A percentile compares a stretch with the other conserved stretches of the same genome.
phyloP scores from a whole-genome alignment of 2,113 vertebrate genomes.

The Atractosteus spatula region DNA sequence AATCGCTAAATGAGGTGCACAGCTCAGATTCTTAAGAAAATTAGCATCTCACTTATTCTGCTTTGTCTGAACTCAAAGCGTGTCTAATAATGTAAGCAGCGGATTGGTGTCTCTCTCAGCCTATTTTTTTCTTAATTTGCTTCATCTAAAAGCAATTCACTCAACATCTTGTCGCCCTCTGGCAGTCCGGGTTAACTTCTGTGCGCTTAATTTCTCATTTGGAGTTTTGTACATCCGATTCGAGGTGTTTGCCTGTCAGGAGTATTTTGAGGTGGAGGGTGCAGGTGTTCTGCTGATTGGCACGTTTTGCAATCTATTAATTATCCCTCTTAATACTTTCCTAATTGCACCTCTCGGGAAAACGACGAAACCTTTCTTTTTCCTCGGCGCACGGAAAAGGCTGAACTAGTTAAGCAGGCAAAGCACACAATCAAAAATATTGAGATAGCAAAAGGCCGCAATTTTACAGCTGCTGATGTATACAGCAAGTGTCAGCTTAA shows the following conservation, averaged over 20 bases:
- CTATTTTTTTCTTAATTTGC: slow-evolving; percentile 66
- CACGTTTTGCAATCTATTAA: slow-evolving; percentile 11
- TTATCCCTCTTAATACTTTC: background rate
- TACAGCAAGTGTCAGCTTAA: no score
- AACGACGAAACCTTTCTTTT: no score
- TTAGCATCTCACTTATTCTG: slow-evolving; percentile 61
- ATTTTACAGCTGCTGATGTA: no score
- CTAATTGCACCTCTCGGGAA: background rate
- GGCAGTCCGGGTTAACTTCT: slow-evolving; percentile 64
- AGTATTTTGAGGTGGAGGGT: background rate
- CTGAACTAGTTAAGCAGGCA: no score
- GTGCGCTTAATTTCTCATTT: slow-evolving; percentile 68
- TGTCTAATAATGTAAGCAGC: slow-evolving; percentile 67
- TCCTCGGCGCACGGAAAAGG: no score
- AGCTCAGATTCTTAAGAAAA: slow-evolving; percentile 50
- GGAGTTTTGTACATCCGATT: slow-evolving; percentile 65
- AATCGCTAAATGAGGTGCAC: slow-evolving; percentile 58
- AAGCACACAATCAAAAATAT: no score
- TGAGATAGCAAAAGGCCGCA: no score
- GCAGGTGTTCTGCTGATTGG: background rate
- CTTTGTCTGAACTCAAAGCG: slow-evolving; percentile 58
- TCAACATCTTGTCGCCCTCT: slow-evolving; percentile 69
- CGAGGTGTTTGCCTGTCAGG: slow-evolving; percentile 41
- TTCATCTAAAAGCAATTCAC: slow-evolving; percentile 73
- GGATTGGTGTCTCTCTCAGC: slow-evolving; percentile 55